Conservation (phyloP, 2,888 invertebrate genomes). For the Belgica antarctica region DNA sequence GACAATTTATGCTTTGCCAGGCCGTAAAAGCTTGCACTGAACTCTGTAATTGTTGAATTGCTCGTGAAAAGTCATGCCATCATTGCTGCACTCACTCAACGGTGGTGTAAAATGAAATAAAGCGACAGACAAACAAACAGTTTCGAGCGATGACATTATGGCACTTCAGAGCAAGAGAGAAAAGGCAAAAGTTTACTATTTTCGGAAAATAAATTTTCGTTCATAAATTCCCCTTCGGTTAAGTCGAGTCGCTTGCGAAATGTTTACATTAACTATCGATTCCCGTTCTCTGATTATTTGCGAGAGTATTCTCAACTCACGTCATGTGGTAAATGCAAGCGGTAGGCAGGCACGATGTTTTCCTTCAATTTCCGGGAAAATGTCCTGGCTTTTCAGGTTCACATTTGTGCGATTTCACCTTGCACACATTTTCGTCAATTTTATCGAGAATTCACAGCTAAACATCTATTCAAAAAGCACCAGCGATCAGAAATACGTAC, state of each 20-base stretch:
- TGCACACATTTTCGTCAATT: no score
- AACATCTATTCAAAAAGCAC: neutral
- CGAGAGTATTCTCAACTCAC: neutral
- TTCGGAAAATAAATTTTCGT: slow-evolving; percentile 32
- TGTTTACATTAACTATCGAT: slow-evolving; percentile 26
- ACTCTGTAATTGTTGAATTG: no score
- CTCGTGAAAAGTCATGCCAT: no score
- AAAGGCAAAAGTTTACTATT: no score
- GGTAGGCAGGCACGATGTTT: no score
- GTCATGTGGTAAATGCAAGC: neutral
- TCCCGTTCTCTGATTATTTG: neutral
- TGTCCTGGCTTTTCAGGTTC: no score
- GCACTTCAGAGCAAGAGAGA: no score
- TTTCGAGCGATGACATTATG: neutral
- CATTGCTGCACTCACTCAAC: no score
- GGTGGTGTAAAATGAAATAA: neutral
- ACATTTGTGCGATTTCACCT: neutral
- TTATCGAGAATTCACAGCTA: neutral
- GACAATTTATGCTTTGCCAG: no score
- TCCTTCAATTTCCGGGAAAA: no score
- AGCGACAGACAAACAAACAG: slow-evolving; percentile 24
- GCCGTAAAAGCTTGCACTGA: no score
- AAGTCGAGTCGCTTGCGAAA: neutral
- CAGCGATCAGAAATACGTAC: slow-evolving; percentile 11
- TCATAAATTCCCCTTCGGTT: slow-evolving; percentile 10